phyloP scores from a whole-genome alignment of 2,113 vertebrate genomes.

The Gymnorhina tibicen region DNA sequence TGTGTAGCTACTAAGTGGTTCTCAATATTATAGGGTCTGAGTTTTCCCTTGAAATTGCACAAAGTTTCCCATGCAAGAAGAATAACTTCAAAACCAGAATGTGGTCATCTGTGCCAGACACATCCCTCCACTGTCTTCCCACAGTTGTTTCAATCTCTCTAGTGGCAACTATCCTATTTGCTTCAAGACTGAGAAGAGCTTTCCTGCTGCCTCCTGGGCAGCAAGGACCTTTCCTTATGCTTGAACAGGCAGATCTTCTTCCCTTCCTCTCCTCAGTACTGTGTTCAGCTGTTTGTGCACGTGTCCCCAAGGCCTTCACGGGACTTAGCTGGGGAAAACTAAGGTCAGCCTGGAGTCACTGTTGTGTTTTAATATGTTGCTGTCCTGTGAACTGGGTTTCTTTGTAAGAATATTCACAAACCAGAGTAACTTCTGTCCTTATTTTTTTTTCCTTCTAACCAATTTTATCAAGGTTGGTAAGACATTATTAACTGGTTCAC shows the following conservation, averaged over 20 bases:
- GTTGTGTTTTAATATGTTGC: background rate
- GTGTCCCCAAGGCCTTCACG: background rate
- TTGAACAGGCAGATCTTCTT: background rate
- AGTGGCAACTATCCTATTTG: background rate
- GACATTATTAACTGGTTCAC: constrained; percentile 30
- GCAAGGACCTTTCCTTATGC: background rate
- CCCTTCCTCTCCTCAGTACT: background rate
- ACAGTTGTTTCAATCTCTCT: background rate
- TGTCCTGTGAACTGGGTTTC: background rate
- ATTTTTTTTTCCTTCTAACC: background rate
- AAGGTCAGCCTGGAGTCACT: background rate
- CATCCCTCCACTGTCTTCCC: constrained; percentile 4
- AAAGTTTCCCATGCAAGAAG: constrained; percentile 31
- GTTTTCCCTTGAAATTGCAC: constrained; percentile 8
- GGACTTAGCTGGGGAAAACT: background rate
- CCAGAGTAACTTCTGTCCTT: background rate
- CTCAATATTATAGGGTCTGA: constrained; percentile 28
- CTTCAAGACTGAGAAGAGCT: constrained; percentile 26
- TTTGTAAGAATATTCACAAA: background rate
- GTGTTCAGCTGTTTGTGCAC: background rate
- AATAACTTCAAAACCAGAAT: constrained; percentile 45
- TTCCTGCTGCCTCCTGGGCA: constrained; percentile 21
- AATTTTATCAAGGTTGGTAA: constrained; percentile 29
- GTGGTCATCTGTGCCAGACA: background rate
- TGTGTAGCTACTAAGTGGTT: background rate